A percentile compares a stretch with the other conserved stretches of the same genome.
Evolutionary conservation across 2,113 vertebrate species (phyloP).

Genomic region (Artemisiospiza belli): DNA sequence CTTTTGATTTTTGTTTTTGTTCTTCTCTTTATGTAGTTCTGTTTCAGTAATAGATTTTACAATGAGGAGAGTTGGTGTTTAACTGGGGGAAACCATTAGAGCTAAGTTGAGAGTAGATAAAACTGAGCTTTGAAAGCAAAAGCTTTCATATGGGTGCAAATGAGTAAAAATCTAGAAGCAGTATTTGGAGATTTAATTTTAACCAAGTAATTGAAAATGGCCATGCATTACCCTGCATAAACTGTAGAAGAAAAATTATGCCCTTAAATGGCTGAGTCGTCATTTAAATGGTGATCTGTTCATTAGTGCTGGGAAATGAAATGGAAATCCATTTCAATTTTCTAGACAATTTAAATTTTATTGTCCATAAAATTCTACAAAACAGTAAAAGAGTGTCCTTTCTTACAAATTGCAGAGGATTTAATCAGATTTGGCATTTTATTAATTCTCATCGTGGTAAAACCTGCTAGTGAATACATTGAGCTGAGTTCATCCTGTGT

Average conservation of each 20-base stretch:
- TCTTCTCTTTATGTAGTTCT: neutral
- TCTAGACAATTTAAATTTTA: slow-evolving; percentile 63
- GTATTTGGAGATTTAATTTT: slow-evolving; percentile 62
- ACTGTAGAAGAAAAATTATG: slow-evolving; percentile 59
- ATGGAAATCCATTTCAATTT: slow-evolving; percentile 70
- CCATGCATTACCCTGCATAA: slow-evolving; percentile 52
- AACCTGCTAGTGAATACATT: neutral
- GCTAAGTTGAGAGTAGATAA: neutral
- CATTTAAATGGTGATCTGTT: slow-evolving; percentile 66
- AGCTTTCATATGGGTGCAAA: slow-evolving; percentile 11
- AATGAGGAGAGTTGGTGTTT: neutral
- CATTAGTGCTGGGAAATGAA: slow-evolving; percentile 68
- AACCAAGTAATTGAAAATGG: slow-evolving; percentile 66
- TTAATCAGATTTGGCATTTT: slow-evolving; percentile 33
- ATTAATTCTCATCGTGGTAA: neutral
- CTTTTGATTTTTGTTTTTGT: neutral
- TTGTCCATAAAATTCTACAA: slow-evolving; percentile 64
- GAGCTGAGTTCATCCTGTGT: neutral
- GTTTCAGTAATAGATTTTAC: neutral
- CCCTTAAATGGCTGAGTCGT: slow-evolving; percentile 35
- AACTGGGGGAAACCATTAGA: neutral
- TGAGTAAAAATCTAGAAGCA: slow-evolving; percentile 40
- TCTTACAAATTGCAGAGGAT: slow-evolving; percentile 12
- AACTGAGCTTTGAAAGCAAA: neutral
- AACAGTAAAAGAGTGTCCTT: neutral